Percentiles rank a stretch among this genome's conserved stretches.
phyloP scores from a whole-genome alignment of 2,797 vertebrate genomes.

The Esox masquinongy region DNA sequence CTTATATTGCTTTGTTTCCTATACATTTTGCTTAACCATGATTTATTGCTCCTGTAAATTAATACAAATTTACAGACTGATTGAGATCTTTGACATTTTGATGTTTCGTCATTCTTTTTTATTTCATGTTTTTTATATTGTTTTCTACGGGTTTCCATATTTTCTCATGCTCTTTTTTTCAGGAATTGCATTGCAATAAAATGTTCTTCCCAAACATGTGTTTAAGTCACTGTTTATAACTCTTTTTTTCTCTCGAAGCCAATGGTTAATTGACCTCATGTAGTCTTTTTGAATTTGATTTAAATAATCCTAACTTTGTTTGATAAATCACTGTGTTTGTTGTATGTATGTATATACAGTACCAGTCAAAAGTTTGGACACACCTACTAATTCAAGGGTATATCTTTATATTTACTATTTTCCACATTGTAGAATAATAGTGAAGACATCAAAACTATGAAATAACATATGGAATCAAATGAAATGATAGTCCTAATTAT shows the following conservation, averaged over 20 bases:
- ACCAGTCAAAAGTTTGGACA: too few relatives aligned
- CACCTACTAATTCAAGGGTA: too few relatives aligned
- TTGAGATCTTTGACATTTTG: background rate
- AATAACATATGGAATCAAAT: too few relatives aligned
- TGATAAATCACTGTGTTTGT: too few relatives aligned
- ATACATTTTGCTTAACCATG: conserved; percentile 36
- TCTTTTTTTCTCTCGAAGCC: background rate
- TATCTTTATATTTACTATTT: too few relatives aligned
- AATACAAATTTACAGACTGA: conserved; percentile 5
- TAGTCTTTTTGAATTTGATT: too few relatives aligned
- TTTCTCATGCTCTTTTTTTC: conserved; percentile 77
- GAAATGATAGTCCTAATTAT: too few relatives aligned
- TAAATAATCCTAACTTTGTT: too few relatives aligned
- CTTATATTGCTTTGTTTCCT: background rate
- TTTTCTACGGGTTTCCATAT: conserved; percentile 41
- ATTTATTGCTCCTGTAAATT: conserved; percentile 17
- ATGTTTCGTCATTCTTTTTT: background rate
- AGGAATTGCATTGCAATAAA: conserved; percentile 91
- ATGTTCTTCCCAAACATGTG: conserved; percentile 64
- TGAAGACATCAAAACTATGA: too few relatives aligned
- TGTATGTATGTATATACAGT: too few relatives aligned
- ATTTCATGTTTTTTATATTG: background rate
- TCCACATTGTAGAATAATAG: too few relatives aligned
- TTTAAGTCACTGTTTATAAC: conserved; percentile 1
- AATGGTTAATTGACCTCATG: background rate